Percentiles rank a stretch among this genome's conserved stretches.
Evolutionary conservation across 2,113 vertebrate species (phyloP).

Genomic region (Himantopus leucocephalus): DNA sequence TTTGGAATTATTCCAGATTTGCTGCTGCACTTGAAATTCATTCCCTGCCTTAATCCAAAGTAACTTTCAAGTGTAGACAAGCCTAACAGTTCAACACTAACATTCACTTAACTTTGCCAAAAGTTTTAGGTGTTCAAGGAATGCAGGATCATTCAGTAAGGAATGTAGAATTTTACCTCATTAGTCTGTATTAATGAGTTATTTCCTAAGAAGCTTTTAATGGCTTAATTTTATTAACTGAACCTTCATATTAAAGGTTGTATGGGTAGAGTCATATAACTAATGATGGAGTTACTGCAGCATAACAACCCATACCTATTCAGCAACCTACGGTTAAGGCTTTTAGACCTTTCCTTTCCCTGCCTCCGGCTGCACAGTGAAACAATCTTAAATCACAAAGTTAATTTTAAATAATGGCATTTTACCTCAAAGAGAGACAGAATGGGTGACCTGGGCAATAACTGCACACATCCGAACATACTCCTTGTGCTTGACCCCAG

Average conservation of each 20-base stretch:
- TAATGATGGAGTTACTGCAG: background rate
- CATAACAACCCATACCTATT: background rate
- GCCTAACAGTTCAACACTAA: background rate
- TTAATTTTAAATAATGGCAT: background rate
- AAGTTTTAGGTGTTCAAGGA: slow-evolving; percentile 44
- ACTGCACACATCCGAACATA: background rate
- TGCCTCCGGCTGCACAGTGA: background rate
- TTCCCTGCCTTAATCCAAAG: slow-evolving; percentile 24
- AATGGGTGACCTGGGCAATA: background rate
- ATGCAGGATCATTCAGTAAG: background rate
- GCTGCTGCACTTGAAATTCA: slow-evolving; percentile 32
- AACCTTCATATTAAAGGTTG: background rate
- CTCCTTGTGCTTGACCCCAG: background rate
- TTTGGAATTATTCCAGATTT: slow-evolving; percentile 32
- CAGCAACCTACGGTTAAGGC: background rate
- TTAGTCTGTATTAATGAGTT: slow-evolving; percentile 38
- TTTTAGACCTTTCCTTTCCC: background rate
- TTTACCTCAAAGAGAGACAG: background rate
- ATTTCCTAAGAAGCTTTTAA: slow-evolving; percentile 32
- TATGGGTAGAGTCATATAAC: background rate
- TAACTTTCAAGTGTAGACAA: slow-evolving; percentile 43
- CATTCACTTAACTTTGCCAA: slow-evolving; percentile 1
- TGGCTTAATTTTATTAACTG: background rate
- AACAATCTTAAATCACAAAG: background rate
- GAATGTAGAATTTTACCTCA: slow-evolving; percentile 17